Percentiles rank a stretch among this genome's conserved stretches.
phyloP scores from a whole-genome alignment of 2,113 vertebrate species.

The Oceanites oceanicus region DNA sequence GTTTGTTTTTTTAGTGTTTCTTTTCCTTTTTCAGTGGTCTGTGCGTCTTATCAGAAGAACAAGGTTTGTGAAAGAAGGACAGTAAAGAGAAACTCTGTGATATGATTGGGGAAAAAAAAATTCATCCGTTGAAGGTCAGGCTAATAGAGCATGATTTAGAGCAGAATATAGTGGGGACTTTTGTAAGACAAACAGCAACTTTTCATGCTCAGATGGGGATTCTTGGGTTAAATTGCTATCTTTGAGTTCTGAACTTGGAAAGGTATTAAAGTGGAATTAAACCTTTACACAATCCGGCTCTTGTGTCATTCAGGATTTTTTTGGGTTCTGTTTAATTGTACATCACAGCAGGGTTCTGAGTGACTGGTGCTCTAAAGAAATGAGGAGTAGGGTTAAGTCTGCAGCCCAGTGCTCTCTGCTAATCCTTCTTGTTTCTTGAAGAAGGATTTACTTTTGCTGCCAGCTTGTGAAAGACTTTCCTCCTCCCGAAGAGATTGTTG shows the following conservation, averaged over 20 bases:
- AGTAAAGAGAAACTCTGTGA: background rate
- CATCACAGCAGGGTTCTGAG: slow-evolving; percentile 88
- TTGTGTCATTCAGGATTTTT: slow-evolving; percentile 77
- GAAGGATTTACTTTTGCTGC: slow-evolving; percentile 93
- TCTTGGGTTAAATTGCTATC: slow-evolving; percentile 86
- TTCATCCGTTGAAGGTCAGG: slow-evolving; percentile 3
- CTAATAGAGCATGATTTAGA: slow-evolving; percentile 1
- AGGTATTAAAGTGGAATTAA: slow-evolving; percentile 96
- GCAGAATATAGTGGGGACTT: slow-evolving; percentile 32
- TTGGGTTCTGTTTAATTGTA: slow-evolving; percentile 88
- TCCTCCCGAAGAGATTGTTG: slow-evolving; percentile 86
- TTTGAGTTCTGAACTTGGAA: slow-evolving; percentile 92
- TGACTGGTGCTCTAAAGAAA: slow-evolving; percentile 89
- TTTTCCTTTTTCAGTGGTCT: background rate
- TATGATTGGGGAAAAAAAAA: background rate
- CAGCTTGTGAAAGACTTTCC: slow-evolving; percentile 88
- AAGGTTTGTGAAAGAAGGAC: background rate
- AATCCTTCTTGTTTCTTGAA: slow-evolving; percentile 94
- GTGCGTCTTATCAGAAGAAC: background rate
- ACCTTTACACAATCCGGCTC: slow-evolving; percentile 72
- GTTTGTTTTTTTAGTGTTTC: background rate
- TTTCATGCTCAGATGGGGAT: slow-evolving; percentile 56
- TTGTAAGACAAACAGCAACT: slow-evolving; percentile 60
- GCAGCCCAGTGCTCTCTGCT: slow-evolving; percentile 88
- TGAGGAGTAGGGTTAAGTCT: slow-evolving; percentile 90